Conservation (phyloP, 1,140 invertebrate genomes). For the Batillaria attramentaria region DNA sequence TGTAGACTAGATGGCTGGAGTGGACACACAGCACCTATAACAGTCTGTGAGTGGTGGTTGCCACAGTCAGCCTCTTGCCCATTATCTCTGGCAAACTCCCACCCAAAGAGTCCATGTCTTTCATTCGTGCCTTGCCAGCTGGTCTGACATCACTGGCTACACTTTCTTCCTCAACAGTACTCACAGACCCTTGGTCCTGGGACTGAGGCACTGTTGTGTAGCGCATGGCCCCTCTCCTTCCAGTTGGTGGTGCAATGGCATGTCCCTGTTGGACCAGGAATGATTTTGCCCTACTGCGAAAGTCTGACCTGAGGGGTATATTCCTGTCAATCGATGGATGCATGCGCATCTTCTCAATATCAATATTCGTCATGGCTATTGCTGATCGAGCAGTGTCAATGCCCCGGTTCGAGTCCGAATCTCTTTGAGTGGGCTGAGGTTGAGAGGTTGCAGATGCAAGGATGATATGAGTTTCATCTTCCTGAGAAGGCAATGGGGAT, state of each 20-base stretch:
- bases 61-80: background rate
- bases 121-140: background rate
- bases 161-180: background rate
- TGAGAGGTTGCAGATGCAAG: background rate
- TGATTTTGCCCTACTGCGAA: background rate
- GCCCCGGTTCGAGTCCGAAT: too few species aligned
- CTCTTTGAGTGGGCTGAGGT: background rate
- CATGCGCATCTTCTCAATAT: slow-evolving; percentile 20
- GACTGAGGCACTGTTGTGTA: too few species aligned
- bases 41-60: background rate
- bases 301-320: background rate
- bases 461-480: background rate
- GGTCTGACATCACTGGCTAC: background rate
- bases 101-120: background rate
- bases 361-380: slow-evolving; percentile 19
- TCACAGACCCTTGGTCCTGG: too few species aligned
- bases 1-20: too few species aligned
- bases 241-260: background rate
- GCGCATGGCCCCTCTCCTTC: background rate
- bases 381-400: slow-evolving; percentile 4
- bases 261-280: background rate
- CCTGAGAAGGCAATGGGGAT: background rate
- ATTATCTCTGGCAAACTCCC: background rate
- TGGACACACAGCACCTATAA: too few species aligned
- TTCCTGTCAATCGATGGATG: too few species aligned